phyloP scores from a whole-genome alignment of 2,113 vertebrate genomes.

The Caracal caracal region DNA sequence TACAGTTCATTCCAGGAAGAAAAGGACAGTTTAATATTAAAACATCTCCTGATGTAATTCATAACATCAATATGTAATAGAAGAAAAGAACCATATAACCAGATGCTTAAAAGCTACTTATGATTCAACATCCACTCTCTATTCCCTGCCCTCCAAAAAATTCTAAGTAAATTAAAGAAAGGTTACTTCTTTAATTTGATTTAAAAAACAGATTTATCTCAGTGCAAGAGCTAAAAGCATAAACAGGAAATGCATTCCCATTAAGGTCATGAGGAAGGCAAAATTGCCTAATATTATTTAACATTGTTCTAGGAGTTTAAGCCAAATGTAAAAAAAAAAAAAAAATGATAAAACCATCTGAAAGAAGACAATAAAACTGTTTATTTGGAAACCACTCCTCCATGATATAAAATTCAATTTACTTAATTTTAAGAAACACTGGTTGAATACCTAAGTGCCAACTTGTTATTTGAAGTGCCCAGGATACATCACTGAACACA shows the following conservation, averaged over 20 bases:
- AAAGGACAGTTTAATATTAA: constrained; percentile 15
- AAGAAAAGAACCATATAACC: background rate
- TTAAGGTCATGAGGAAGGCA: constrained; percentile 15
- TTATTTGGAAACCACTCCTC: background rate
- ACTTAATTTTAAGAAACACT: constrained; percentile 28
- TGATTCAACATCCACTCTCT: constrained; percentile 8
- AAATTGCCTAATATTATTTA: constrained; percentile 6
- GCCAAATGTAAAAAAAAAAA: background rate
- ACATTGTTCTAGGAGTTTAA: constrained; percentile 18
- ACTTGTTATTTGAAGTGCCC: background rate
- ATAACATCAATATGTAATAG: constrained; percentile 6
- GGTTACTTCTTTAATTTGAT: constrained; percentile 7
- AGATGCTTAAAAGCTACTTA: constrained; percentile 46
- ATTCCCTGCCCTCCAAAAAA: background rate
- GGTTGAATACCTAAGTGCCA: background rate
- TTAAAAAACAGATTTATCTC: constrained; percentile 41
- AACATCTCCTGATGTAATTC: constrained; percentile 40
- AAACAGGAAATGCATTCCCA: constrained; percentile 34
- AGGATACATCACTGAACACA: background rate
- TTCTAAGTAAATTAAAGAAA: constrained; percentile 36
- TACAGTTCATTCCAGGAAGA: background rate
- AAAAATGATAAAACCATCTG: background rate
- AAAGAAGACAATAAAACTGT: background rate
- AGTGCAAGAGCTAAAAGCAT: constrained; percentile 28
- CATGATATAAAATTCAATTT: constrained; percentile 20